These are phyloP conservation scores for Archivesica marissinica DNA, from an alignment of 1,140 invertebrate genomes.

Conservation along the genomic window DNA sequence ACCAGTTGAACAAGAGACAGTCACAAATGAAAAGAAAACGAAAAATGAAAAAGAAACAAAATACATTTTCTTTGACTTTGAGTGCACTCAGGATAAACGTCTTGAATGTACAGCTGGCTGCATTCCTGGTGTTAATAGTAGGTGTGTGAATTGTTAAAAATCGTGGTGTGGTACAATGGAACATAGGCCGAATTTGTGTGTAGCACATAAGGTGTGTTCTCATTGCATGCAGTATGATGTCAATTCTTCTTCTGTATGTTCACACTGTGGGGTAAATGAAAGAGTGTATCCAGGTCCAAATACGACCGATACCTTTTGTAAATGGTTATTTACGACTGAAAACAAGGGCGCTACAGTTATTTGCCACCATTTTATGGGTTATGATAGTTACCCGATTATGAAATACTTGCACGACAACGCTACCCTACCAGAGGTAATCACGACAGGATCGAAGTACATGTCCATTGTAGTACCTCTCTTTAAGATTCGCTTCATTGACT, in stretches of 20 bases:
- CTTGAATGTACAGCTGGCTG: neutral
- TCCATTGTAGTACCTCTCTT: slow-evolving; percentile 10
- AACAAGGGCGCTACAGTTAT: slow-evolving; percentile 15
- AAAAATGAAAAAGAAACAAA: slow-evolving; percentile 8
- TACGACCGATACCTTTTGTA: neutral
- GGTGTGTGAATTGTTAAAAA: slow-evolving; percentile 12
- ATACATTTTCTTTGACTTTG: slow-evolving; percentile 19
- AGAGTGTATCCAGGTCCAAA: slow-evolving; percentile 3
- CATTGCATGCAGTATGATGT: neutral
- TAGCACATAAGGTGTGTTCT: slow-evolving; percentile 3
- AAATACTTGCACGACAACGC: slow-evolving; percentile 23
- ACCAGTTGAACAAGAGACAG: neutral
- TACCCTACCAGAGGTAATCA: slow-evolving; percentile 21
- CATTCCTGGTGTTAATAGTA: neutral
- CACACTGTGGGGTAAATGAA: neutral
- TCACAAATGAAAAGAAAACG: neutral
- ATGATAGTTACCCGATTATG: slow-evolving; percentile 45
- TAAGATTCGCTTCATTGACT: slow-evolving; percentile 28
- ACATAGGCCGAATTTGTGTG: slow-evolving; percentile 23
- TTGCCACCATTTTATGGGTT: slow-evolving; percentile 34
- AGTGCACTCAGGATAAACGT: slow-evolving; percentile 23
- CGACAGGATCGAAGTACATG: slow-evolving; percentile 37
- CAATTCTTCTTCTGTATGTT: neutral
- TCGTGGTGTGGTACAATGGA: slow-evolving; percentile 15
- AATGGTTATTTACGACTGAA: slow-evolving; percentile 10